Evolutionary conservation across 2,888 invertebrate genomes (phyloP), one percentile per base, ranked within the genome.

Genomic region (Eupelmus urozonus): DNA sequence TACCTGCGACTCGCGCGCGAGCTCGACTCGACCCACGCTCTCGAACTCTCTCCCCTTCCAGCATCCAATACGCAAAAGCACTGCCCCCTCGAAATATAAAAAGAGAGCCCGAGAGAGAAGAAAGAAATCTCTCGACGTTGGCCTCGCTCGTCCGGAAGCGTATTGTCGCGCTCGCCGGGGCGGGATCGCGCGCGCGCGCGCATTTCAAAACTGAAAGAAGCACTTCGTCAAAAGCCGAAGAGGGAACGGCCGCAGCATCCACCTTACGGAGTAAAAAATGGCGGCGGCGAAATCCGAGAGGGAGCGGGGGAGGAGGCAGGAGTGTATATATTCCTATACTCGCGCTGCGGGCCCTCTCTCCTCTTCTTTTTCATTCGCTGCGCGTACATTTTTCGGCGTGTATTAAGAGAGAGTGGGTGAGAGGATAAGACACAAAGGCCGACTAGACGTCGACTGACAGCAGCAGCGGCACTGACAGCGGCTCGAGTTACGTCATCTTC

Each of bases 401-500:
- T 9, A 34, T 34, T 3, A 62, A 62, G 25, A n/a, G 42, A 29
- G 27, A 4, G 29, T 16, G 65, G 45, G 59, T 23, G 73, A 49
- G 57, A 51, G 59, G 29, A 25, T 20, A 45, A 23, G 60, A 34
- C 60, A 75, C 67, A 75, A 67, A 74, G 66, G 23, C 53, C 62
- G 42, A 29, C 65, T 34, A 34, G 3, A 34, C 20, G 40, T 29
- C 53, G 69, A 65, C 65, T 65, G 65, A 45, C 73, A 49, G 65
- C 59, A 34, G n/a, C n/a, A n/a, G 51, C 66, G 51, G 57, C 29
- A 42, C 65, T 66, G 53, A 13, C 57, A 27, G 57, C 57, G 81
- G 85, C 85, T 88, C 88, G 86, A 85, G 85, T 88, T 88, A 88
- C 88, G 88, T 88, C 87, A 88, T 86, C 51, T 18, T 3, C 42